Conservation (phyloP, 2,797 vertebrate genomes). For the Darevskia mixta region DNA sequence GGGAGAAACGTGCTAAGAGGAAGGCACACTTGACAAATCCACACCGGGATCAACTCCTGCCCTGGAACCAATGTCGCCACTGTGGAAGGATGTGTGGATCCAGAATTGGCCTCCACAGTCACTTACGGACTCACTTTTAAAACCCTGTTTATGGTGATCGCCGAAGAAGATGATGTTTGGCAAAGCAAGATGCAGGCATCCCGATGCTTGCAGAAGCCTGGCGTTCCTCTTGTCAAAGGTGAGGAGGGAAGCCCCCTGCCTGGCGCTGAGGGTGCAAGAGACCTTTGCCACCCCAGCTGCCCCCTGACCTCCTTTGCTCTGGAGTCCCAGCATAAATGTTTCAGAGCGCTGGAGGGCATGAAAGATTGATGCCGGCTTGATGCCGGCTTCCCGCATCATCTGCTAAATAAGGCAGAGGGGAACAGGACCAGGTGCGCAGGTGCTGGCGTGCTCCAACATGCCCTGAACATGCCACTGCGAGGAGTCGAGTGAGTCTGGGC, state of each 20-base stretch:
- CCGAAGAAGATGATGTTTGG: too few relatives aligned
- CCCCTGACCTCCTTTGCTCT: not conserved
- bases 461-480: too few relatives aligned
- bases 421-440: not conserved
- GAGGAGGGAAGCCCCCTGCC: not conserved
- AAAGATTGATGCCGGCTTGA: not conserved
- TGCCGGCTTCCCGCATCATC: not conserved
- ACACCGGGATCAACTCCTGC: too few relatives aligned
- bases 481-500: not conserved
- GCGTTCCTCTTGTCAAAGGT: not conserved
- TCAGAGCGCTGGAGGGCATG: not conserved
- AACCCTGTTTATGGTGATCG: too few relatives aligned
- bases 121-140: too few relatives aligned
- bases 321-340: not conserved
- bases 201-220: not conserved
- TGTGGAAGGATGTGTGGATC: too few relatives aligned
- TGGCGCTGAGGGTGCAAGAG: not conserved
- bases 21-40: too few relatives aligned
- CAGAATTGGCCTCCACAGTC: too few relatives aligned
- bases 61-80: too few relatives aligned
- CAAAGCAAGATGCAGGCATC: too few relatives aligned
- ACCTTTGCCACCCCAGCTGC: not conserved
- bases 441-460: not conserved
- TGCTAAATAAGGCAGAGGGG: not conserved
- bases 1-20: too few relatives aligned